A percentile compares a stretch with the other conserved stretches of the same genome.
These are phyloP conservation scores for Gallinago solitaria DNA, from an alignment of 2,797 vertebrate species.

Conservation along the genomic window DNA sequence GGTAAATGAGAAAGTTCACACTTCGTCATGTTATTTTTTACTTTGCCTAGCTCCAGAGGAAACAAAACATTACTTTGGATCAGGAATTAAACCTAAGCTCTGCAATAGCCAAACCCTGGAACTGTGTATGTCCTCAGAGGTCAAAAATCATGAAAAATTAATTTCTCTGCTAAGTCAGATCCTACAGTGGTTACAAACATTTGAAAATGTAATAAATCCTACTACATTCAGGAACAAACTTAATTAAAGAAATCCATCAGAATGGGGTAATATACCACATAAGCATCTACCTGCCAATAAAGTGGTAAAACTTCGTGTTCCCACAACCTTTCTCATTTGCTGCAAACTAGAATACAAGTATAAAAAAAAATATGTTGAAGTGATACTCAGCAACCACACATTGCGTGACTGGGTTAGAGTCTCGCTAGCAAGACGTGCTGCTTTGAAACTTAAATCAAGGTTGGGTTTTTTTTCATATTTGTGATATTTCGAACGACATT, in stretches of 20 bases:
- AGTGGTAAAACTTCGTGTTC: neutral
- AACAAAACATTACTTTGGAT: neutral
- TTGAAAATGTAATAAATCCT: neutral
- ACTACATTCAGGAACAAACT: neutral
- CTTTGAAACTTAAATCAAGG: slow-evolving; percentile 59
- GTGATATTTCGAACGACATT: slow-evolving; percentile 64
- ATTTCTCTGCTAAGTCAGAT: neutral
- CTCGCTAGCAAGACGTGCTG: neutral
- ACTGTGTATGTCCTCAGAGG: neutral
- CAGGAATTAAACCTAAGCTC: neutral
- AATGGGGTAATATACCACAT: neutral
- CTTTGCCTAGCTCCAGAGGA: neutral
- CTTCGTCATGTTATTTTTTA: neutral
- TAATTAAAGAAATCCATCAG: neutral
- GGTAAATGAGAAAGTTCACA: neutral
- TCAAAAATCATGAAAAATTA: neutral
- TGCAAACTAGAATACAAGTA: neutral
- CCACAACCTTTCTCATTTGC: neutral
- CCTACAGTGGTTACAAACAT: neutral
- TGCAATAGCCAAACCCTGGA: neutral
- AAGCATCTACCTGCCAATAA: neutral
- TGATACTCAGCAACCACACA: neutral
- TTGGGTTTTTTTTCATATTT: neutral
- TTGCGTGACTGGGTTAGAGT: neutral
- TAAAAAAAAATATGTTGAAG: neutral